These are phyloP conservation scores for Nymphalis c-album DNA, from an alignment of 2,888 invertebrate genomes.

Conservation along the genomic window DNA sequence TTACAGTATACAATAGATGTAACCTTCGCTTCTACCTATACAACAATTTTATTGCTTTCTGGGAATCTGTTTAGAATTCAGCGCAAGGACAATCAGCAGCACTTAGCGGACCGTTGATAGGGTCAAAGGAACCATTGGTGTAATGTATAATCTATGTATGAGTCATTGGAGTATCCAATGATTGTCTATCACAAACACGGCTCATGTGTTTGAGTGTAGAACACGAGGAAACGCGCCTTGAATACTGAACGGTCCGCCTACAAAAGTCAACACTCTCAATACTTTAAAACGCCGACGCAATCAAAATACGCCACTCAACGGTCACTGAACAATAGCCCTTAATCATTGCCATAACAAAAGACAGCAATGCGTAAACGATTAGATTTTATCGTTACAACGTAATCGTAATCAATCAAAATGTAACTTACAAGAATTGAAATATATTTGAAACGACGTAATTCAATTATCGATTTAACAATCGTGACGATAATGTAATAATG, in stretches of 20 bases:
- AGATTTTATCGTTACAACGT: conserved; percentile 9
- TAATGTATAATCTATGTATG: conserved; percentile 67
- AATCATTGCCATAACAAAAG: conserved; percentile 40
- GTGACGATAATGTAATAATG: conserved; percentile 55
- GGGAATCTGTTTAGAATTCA: conserved; percentile 67
- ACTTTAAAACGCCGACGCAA: conserved; percentile 53
- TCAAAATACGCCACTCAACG: conserved; percentile 47
- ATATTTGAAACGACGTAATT: conserved; percentile 9
- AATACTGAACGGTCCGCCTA: conserved; percentile 70
- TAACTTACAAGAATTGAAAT: conserved; percentile 23
- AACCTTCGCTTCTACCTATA: conserved; percentile 41
- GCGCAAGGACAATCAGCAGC: conserved; percentile 71
- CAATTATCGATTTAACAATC: conserved; percentile 46
- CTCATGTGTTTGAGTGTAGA: conserved; percentile 64
- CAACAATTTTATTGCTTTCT: conserved; percentile 59
- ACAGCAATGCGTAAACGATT: conserved; percentile 25
- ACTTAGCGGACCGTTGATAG: conserved; percentile 67
- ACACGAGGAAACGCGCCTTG: conserved; percentile 55
- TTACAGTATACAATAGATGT: conserved; percentile 37
- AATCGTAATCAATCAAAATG: conserved; percentile 31
- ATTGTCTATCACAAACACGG: conserved; percentile 64
- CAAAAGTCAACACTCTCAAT: conserved; percentile 51
- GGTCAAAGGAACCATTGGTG: conserved; percentile 74
- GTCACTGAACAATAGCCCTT: conserved; percentile 42
- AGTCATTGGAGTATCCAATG: conserved; percentile 71